Base-by-base conservation (phyloP, 2,888 invertebrate species). In the Troilus luridus region DNA sequence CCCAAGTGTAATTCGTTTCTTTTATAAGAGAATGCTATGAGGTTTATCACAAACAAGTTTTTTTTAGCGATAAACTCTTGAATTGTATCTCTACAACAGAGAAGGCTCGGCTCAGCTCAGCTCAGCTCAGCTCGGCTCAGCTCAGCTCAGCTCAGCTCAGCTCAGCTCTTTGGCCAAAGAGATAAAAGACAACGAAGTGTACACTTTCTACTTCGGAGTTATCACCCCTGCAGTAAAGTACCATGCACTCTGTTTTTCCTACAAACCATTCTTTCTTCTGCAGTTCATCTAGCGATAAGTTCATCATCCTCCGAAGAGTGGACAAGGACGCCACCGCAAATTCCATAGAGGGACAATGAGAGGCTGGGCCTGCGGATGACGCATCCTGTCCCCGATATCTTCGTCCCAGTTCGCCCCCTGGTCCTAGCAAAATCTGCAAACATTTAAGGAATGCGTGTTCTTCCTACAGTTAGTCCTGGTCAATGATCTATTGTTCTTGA, bases 251-350 rank as follows among this genome's bases (percentile, higher is more conserved):
- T 11, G 21, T 6, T 14, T 21, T 14, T 21, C 41, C 54, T n/a
- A 9, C 8, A n/a, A 58, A 85, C 21, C 56, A 6, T 56, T 56
- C 56, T 58, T 85, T 85, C 85, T 85, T 12, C 54, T 58, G 1
- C 56, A 41, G 81, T 8, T 21, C 19, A 9, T n/a, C 9, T 19
- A 67, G 2, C 41, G 2, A 41, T 41, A n/a, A 67, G 67, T 67
- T 72, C 72, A 41, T 41, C 41, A 17, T 41, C 17, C 8, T 41
- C 7, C 8, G 17, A 17, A 77, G 17, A 8, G 24, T 27, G 72
- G 72, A 77, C 72, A 72, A 72, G 72, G 41, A 77, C 72, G 72
- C 72, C 72, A 77, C 41, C 72, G 85, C 85, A 85, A 54, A 85
- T 85, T 56, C 85, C 56, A 5, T 85, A n/a, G 3, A 6, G 10